A percentile compares a stretch with the other conserved stretches of the same genome.
Evolutionary conservation across 2,113 vertebrate species (phyloP).

Genomic region (Ibidorhyncha struthersii): DNA sequence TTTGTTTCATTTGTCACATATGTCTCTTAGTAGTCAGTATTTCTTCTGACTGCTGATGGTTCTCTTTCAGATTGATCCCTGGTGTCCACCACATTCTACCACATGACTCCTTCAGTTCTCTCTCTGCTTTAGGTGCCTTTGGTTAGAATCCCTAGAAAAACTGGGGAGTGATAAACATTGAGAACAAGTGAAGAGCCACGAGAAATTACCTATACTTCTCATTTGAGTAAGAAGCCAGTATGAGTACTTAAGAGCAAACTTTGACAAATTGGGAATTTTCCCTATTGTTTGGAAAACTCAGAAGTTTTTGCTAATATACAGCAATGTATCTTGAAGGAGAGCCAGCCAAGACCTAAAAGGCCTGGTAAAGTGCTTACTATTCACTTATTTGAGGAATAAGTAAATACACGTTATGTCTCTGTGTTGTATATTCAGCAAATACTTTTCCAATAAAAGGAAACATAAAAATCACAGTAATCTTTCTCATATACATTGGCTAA

Average conservation of each 20-base stretch:
- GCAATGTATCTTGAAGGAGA: background rate
- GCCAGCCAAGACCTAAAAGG: background rate
- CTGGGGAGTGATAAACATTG: background rate
- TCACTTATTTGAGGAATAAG: background rate
- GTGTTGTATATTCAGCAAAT: background rate
- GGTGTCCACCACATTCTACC: too few relatives aligned
- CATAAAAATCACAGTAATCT: background rate
- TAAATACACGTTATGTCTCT: background rate
- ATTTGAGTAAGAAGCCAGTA: background rate
- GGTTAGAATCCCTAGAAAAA: background rate
- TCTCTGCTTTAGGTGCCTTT: background rate
- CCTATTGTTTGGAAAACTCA: background rate
- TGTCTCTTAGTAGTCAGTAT: background rate
- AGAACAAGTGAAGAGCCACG: background rate
- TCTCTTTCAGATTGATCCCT: background rate
- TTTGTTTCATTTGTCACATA: background rate
- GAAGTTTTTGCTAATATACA: background rate
- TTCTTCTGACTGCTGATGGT: background rate
- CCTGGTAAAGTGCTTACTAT: background rate
- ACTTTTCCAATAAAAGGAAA: background rate
- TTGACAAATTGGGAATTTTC: background rate
- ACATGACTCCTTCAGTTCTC: accelerated
- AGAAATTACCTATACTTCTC: background rate
- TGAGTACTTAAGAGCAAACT: background rate
- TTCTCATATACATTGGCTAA: background rate